phyloP scores from a whole-genome alignment of 2,888 invertebrate species.

The Nomada fucata region DNA sequence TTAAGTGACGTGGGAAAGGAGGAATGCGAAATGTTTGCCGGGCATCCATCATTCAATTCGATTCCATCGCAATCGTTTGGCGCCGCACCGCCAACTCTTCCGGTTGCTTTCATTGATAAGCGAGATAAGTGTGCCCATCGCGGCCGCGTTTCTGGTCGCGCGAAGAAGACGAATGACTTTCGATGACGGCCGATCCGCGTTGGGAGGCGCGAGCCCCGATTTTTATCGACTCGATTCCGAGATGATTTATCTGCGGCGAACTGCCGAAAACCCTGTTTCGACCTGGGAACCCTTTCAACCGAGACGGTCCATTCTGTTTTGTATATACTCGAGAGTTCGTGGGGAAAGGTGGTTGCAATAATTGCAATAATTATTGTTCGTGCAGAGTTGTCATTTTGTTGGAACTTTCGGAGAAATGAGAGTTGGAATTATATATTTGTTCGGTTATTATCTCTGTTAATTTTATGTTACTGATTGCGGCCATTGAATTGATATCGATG shows the following conservation, averaged over 20 bases:
- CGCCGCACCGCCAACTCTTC: slow-evolving; percentile 68
- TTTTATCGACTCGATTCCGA: slow-evolving; percentile 33
- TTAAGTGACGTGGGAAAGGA: slow-evolving; percentile 78
- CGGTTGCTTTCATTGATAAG: slow-evolving; percentile 72
- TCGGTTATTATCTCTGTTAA: no score
- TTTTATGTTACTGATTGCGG: no score
- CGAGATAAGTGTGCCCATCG: slow-evolving; percentile 71
- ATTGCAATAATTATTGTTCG: no score
- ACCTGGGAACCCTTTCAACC: not conserved
- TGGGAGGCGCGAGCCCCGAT: slow-evolving; percentile 23
- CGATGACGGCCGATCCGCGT: slow-evolving; percentile 58
- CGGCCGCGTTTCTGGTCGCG: slow-evolving; percentile 34
- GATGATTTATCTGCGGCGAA: slow-evolving; percentile 44
- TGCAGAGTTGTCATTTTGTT: no score
- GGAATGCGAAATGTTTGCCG: slow-evolving; percentile 70
- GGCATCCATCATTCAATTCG: slow-evolving; percentile 78
- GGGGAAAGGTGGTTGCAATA: not conserved
- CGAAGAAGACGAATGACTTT: slow-evolving; percentile 71
- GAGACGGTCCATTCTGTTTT: slow-evolving; percentile 9
- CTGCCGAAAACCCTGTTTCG: slow-evolving; percentile 28
- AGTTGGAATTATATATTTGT: no score
- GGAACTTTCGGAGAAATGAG: no score
- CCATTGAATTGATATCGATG: no score
- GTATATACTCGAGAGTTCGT: not conserved
- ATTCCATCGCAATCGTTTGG: slow-evolving; percentile 72